Percentiles rank a stretch among this genome's conserved stretches.
Conservation (phyloP, 2,113 vertebrate genomes). For the Hystrix brachyura region DNA sequence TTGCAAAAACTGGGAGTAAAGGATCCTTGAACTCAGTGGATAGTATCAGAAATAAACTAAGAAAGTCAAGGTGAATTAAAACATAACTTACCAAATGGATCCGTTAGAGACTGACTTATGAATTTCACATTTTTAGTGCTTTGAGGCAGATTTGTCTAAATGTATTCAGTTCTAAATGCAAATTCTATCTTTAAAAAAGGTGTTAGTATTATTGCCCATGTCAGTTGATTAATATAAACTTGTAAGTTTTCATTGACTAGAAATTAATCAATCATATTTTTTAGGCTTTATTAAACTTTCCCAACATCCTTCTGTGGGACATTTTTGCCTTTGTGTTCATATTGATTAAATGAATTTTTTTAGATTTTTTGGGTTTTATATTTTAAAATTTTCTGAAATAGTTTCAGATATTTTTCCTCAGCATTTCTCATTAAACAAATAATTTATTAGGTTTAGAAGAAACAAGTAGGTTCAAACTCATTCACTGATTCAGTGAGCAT, state of each 20-base stretch:
- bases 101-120: neutral
- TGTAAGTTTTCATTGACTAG: conserved; percentile 19
- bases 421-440: conserved; percentile 20
- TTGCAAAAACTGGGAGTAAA: neutral
- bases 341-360: conserved; percentile 56
- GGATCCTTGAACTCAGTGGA: conserved; percentile 28
- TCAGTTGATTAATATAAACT: neutral
- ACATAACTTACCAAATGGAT: neutral
- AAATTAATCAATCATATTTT: neutral
- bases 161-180: conserved; percentile 45
- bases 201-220: neutral
- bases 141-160: conserved; percentile 41
- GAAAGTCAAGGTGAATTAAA: conserved; percentile 47
- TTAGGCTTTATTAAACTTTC: conserved; percentile 19
- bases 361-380: conserved; percentile 29
- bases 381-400: conserved; percentile 48
- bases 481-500: conserved; percentile 27
- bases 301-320: neutral
- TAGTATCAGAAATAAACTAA: conserved; percentile 58
- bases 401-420: conserved; percentile 17
- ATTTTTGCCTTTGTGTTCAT: conserved; percentile 42
- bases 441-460: conserved; percentile 28
- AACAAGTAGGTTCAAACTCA: neutral
- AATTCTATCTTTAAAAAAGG: conserved; percentile 33
- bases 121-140: conserved; percentile 37